A percentile compares a stretch with the other conserved stretches of the same genome.
Conservation (phyloP, 1,140 invertebrate species). For the Saccostrea cuccullata region DNA sequence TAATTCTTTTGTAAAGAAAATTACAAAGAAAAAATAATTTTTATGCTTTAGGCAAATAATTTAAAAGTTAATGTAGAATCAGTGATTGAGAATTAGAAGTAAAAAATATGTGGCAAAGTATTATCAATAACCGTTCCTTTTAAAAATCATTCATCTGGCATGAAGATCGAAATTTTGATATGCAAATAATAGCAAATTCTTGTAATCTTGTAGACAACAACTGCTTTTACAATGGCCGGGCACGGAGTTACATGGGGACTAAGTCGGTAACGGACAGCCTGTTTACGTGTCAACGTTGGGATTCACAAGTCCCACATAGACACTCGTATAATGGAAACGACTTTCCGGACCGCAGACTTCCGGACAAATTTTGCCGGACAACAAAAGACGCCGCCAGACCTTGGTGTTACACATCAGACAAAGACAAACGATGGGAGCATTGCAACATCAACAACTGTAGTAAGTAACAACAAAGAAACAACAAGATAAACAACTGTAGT, state of each 20-base stretch:
- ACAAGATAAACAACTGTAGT: not conserved
- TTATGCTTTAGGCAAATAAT: too few relatives aligned
- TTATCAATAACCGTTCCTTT: too few relatives aligned
- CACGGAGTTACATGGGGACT: slow-evolving; percentile 69
- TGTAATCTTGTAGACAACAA: slow-evolving; percentile 65
- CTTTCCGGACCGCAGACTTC: slow-evolving; percentile 67
- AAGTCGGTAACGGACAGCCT: slow-evolving; percentile 66
- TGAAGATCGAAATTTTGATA: slow-evolving; percentile 21
- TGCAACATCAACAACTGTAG: slow-evolving; percentile 73
- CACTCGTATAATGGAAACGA: slow-evolving; percentile 83
- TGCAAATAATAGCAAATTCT: not conserved
- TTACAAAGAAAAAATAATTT: too few relatives aligned
- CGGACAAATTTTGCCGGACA: slow-evolving; percentile 96
- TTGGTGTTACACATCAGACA: slow-evolving; percentile 96
- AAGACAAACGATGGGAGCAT: slow-evolving; percentile 77
- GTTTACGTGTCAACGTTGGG: slow-evolving; percentile 90
- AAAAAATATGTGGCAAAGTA: not conserved
- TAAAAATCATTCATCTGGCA: not conserved
- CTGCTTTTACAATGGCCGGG: slow-evolving; percentile 74
- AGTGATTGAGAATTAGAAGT: not conserved
- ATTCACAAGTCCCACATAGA: slow-evolving; percentile 89
- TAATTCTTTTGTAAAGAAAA: too few relatives aligned
- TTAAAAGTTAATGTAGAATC: too few relatives aligned
- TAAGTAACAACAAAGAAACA: slow-evolving; percentile 58
- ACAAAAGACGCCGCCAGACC: slow-evolving; percentile 93